Evolutionary conservation across 2,113 vertebrate species (phyloP).

Genomic region (Crotalus helleri): DNA sequence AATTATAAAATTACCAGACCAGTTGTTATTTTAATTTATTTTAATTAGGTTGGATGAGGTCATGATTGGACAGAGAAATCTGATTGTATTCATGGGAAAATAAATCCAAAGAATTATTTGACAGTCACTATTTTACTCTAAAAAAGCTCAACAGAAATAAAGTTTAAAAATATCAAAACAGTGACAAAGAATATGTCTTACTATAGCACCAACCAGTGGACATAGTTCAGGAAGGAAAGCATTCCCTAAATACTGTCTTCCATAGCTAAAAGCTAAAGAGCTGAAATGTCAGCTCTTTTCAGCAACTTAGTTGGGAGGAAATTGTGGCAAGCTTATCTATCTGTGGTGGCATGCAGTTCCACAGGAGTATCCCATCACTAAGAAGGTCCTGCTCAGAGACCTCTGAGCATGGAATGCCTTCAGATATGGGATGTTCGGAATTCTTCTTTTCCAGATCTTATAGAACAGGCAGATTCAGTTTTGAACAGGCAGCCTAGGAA

Average conservation of each 20-base stretch:
- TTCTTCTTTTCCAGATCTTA: background rate
- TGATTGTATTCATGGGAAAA: background rate
- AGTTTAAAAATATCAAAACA: background rate
- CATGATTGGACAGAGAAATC: background rate
- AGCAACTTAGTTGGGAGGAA: background rate
- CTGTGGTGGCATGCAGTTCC: background rate
- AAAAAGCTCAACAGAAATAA: background rate
- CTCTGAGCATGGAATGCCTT: background rate
- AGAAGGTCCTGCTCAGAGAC: background rate
- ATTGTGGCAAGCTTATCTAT: background rate
- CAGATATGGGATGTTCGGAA: background rate
- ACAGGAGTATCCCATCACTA: background rate
- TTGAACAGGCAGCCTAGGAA: background rate
- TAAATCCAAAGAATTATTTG: background rate
- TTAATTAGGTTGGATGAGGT: background rate
- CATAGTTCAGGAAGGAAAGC: background rate
- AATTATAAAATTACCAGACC: background rate
- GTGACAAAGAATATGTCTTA: background rate
- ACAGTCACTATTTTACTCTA: background rate
- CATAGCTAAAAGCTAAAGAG: background rate
- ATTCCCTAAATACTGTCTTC: background rate
- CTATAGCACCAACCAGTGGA: background rate
- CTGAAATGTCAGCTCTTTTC: background rate
- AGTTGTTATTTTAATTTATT: background rate
- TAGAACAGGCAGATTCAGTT: background rate